Base-by-base conservation (phyloP, 2,113 vertebrate genomes). In the Plecturocebus donacophilus region DNA sequence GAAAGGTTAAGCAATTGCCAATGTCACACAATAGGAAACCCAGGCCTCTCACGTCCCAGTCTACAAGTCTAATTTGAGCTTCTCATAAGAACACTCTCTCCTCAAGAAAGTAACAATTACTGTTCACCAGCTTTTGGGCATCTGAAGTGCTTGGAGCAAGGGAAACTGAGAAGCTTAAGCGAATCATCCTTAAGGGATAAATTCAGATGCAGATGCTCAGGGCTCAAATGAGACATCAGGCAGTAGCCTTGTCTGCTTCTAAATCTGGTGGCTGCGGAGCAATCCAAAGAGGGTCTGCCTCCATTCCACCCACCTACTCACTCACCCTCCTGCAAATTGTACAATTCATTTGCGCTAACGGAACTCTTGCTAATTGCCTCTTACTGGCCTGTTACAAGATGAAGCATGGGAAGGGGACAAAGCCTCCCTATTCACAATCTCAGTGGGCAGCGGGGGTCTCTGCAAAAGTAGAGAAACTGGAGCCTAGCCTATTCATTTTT, bases 301-400 rank as follows among this genome's bases (percentile, higher is more conserved):
- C 79, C 38, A 42, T 82, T 90, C n/a, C 38, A 91, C 27, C 64
- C 79, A 96, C 56, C 52, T 40, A 90, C 56, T 52, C 71, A 79
- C 42, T 81, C 87, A 91, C 80, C 27, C 75, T 87, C 71, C 91
- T 54, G 79, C 49, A 87, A 75, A 81, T 70, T 45, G 38, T 73
- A 73, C 71, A 81, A 10, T 92, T 97, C 90, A 83, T 84, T 91
- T 86, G 87, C 94, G 86, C 42, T 47, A 76, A 88, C 5, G 42
- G 85, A 88, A 94, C 58, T 83, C 96, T 94, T 95, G 90, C 90
- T 95, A 96, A 95, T 96, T 97, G 97, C 92, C 92, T 95, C 93
- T 97, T 96, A 94, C 27, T 97, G 95, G 88, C 70, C 52, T 96
- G 93, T 80, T 97, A 80, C 85, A 95, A 94, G 94, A 92, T 47